phyloP scores from a whole-genome alignment of 2,113 vertebrate species.

The Ramphastos sulfuratus region DNA sequence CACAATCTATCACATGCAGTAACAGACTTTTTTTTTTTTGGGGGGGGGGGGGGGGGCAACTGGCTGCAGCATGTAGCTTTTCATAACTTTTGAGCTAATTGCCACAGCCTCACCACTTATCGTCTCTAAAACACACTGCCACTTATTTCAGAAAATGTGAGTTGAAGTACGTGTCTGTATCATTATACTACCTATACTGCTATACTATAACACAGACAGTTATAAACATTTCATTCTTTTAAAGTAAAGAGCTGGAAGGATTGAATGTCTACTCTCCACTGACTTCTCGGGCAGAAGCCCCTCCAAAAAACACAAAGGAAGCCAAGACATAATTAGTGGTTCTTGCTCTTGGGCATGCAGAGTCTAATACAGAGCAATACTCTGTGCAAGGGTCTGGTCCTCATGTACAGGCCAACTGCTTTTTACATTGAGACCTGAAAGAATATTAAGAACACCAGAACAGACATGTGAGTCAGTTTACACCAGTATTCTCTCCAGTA shows the following conservation, averaged over 20 bases:
- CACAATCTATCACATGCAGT: not conserved
- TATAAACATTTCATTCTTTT: not conserved
- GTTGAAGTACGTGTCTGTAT: not conserved
- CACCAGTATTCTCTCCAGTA: not conserved
- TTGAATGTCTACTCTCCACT: not conserved
- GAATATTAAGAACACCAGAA: not conserved
- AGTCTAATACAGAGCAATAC: not conserved
- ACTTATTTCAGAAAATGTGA: not conserved
- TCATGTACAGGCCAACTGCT: not conserved
- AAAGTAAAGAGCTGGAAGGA: not conserved
- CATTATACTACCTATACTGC: not conserved
- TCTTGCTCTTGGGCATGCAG: not conserved
- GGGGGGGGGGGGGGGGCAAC: not conserved
- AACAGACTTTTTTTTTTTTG: not conserved
- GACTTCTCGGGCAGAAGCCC: not conserved
- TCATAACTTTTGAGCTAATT: not conserved
- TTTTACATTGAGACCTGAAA: not conserved
- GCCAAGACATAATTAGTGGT: not conserved
- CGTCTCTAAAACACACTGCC: not conserved
- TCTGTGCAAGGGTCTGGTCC: not conserved
- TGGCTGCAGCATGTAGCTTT: not conserved
- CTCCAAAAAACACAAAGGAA: not conserved
- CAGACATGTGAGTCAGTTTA: fast-evolving
- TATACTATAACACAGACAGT: not conserved
- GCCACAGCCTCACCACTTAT: not conserved